Conservation (phyloP, 23 tunicate genomes). For the Diplosoma virens region DNA sequence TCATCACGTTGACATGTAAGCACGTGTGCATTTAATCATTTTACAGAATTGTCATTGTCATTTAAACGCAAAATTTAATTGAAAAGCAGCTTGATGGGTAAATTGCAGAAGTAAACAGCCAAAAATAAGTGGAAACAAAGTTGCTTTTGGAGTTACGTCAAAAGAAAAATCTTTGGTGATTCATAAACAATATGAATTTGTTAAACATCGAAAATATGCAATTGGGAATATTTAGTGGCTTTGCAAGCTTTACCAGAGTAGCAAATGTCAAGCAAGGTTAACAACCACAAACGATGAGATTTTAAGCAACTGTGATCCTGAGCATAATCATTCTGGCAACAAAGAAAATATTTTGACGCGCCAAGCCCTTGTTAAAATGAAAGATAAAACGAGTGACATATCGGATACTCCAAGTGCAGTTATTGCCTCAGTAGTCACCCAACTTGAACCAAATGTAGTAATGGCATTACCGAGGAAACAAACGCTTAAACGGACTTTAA, state of each 20-base stretch:
- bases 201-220: no score
- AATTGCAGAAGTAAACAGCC: no score
- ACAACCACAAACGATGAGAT: constrained; percentile 6
- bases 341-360: constrained; percentile 16
- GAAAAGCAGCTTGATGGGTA: no score
- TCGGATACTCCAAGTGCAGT: constrained; percentile 9
- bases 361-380: constrained; percentile 10
- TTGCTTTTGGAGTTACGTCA: no score
- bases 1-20: no score
- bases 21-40: no score
- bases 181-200: constrained; percentile 9
- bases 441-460: constrained; percentile 5
- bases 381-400: not conserved
- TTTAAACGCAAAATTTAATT: no score
- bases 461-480: constrained; percentile 15
- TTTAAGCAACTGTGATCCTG: not conserved
- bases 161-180: not conserved
- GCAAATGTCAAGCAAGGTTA: constrained; percentile 9
- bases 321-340: no score
- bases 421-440: constrained; percentile 10
- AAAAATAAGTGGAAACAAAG: no score
- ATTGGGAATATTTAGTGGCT: constrained; percentile 8
- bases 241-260: not conserved
- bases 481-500: not conserved
- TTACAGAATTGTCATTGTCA: no score